Evolutionary conservation across 1,140 invertebrate species (phyloP).

Genomic region (Arion vulgaris): DNA sequence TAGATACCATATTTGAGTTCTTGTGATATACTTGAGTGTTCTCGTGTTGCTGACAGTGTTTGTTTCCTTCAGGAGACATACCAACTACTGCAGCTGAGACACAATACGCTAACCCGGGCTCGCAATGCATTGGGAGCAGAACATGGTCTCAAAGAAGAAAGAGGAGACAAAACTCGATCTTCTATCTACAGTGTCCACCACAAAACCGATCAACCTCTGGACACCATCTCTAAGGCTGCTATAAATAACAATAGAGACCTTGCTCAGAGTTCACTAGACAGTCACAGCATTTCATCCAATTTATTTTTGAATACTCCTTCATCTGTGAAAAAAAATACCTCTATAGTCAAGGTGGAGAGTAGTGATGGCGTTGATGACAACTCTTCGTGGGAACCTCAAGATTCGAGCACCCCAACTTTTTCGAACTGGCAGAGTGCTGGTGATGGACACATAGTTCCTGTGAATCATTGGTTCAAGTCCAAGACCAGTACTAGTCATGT

Average conservation of each 20-base stretch:
- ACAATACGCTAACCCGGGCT: constrained; percentile 70
- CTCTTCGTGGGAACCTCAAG: constrained; percentile 43
- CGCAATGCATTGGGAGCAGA: constrained; percentile 68
- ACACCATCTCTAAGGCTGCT: neutral
- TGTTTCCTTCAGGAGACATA: constrained; percentile 74
- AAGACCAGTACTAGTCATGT: neutral
- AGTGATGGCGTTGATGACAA: neutral
- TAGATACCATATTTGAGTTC: no score
- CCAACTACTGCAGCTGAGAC: constrained; percentile 73
- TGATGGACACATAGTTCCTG: constrained; percentile 41
- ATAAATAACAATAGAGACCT: neutral
- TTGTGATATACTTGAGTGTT: no score
- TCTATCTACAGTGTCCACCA: neutral
- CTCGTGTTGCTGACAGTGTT: no score
- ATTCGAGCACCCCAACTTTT: constrained; percentile 56
- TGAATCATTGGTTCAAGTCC: neutral
- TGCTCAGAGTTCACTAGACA: neutral
- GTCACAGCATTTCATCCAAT: neutral
- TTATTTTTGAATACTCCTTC: neutral
- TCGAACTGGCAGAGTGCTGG: constrained; percentile 48
- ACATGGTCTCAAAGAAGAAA: constrained; percentile 35
- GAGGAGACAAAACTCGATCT: neutral
- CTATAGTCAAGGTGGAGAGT: neutral
- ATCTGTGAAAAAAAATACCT: neutral
- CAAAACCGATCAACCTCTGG: neutral